Percentiles rank a stretch among this genome's conserved stretches.
Conservation (phyloP, 2,113 vertebrate genomes). For the Astatoreochromis straeleni region DNA sequence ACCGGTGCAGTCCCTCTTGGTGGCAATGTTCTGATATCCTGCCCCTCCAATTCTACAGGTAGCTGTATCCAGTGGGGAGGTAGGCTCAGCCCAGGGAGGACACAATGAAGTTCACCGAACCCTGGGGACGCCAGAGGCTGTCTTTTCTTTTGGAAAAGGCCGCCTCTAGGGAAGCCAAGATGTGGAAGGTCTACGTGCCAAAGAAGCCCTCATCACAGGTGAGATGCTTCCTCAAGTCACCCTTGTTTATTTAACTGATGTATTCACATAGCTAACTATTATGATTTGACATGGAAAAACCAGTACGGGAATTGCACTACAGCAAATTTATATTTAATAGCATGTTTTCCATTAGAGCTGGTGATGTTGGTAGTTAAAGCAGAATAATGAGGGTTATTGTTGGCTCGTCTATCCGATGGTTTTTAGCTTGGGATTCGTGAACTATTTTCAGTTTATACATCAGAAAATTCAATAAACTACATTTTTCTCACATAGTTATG, state of each 20-base stretch:
- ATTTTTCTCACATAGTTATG: neutral
- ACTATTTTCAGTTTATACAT: neutral
- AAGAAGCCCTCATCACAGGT: slow-evolving; percentile 91
- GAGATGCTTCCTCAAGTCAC: neutral
- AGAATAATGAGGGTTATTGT: neutral
- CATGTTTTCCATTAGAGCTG: neutral
- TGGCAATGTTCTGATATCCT: neutral
- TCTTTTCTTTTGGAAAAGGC: slow-evolving; percentile 91
- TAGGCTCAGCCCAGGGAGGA: slow-evolving; percentile 82
- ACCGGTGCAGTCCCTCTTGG: neutral
- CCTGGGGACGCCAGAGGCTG: slow-evolving; percentile 94
- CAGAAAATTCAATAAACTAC: neutral
- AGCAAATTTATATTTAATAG: neutral
- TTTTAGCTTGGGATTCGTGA: neutral
- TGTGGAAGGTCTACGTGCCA: slow-evolving; percentile 90
- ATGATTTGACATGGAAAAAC: neutral
- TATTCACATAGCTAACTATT: neutral
- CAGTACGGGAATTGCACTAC: neutral
- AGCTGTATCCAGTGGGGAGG: slow-evolving; percentile 95
- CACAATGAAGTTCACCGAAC: slow-evolving; percentile 89
- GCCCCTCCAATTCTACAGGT: slow-evolving; percentile 70
- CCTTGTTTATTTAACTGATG: neutral
- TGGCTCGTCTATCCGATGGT: neutral
- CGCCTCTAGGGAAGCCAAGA: slow-evolving; percentile 91
- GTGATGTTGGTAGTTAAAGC: neutral